These are phyloP conservation scores for Brachyrhaphis roseni DNA, from an alignment of 2,797 vertebrate genomes.

Conservation along the genomic window DNA sequence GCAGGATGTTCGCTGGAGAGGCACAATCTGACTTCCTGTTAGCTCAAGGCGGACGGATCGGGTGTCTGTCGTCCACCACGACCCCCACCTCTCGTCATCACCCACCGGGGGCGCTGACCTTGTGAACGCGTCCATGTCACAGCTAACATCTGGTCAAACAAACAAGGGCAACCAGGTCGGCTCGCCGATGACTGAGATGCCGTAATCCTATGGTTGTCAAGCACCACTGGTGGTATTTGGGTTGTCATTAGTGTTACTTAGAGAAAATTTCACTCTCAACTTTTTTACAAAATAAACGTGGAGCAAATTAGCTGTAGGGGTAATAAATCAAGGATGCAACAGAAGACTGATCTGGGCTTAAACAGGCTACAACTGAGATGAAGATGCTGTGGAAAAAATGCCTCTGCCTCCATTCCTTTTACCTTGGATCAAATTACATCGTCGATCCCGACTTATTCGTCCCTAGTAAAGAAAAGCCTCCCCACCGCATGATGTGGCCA, in stretches of 20 bases:
- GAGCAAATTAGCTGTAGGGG: not conserved
- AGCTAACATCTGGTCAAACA: constrained; percentile 63
- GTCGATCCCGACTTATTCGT: not conserved
- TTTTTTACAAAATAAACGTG: not conserved
- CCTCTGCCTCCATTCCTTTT: not conserved
- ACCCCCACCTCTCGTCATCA: constrained; percentile 19
- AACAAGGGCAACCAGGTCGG: not conserved
- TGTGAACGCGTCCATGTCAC: constrained; percentile 42
- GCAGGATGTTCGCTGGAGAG: constrained; percentile 42
- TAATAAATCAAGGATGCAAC: not conserved
- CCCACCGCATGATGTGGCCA: not conserved
- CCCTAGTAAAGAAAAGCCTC: not conserved
- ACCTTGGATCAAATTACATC: not conserved
- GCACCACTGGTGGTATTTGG: not conserved
- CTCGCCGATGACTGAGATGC: not conserved
- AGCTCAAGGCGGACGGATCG: constrained; percentile 61
- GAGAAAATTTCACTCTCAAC: not conserved
- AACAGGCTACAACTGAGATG: not conserved
- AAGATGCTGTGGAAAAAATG: not conserved
- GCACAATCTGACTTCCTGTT: constrained; percentile 64
- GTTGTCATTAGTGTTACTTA: not conserved
- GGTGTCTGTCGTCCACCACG: constrained; percentile 55
- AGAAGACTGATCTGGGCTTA: not conserved
- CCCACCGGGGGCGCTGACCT: constrained; percentile 42
- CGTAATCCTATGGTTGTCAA: not conserved